Percentiles rank a stretch among this genome's conserved stretches.
Evolutionary conservation across 2,888 invertebrate genomes (phyloP).

Genomic region (Noctua pronuba): DNA sequence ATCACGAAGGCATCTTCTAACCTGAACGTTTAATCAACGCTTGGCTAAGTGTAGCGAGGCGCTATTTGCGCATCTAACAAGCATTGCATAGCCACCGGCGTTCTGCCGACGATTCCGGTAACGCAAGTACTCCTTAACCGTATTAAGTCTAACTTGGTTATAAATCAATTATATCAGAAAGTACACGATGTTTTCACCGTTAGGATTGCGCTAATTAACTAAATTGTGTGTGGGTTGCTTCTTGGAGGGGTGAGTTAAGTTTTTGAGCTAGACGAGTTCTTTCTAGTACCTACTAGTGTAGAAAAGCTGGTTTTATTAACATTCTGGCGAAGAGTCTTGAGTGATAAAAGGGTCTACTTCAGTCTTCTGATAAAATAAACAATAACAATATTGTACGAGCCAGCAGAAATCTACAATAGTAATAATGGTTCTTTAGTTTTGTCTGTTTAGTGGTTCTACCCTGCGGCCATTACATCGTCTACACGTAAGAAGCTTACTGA

Average conservation of each 20-base stretch:
- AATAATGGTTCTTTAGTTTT: background rate
- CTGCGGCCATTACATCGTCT: background rate
- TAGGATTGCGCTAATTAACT: slow-evolving; percentile 45
- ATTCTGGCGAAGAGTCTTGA: background rate
- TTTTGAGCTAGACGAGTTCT: background rate
- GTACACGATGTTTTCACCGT: slow-evolving; percentile 43
- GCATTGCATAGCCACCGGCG: slow-evolving; percentile 50
- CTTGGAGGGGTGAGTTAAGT: slow-evolving; percentile 15
- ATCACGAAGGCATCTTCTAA: slow-evolving; percentile 15
- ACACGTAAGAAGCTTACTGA: slow-evolving; percentile 38
- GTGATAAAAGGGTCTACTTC: slow-evolving; percentile 1
- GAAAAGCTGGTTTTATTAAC: slow-evolving; percentile 11
- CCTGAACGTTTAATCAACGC: slow-evolving; percentile 38
- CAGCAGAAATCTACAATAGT: background rate
- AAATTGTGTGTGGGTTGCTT: slow-evolving; percentile 26
- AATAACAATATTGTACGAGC: background rate
- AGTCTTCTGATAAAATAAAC: background rate
- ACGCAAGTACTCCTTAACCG: slow-evolving; percentile 52
- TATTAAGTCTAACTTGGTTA: slow-evolving; percentile 40
- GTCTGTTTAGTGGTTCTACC: background rate
- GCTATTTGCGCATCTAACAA: slow-evolving; percentile 52
- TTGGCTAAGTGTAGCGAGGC: slow-evolving; percentile 39
- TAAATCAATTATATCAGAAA: slow-evolving; percentile 57
- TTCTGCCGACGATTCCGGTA: slow-evolving; percentile 56
- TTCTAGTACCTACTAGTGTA: background rate